A percentile compares a stretch with the other conserved stretches of the same genome.
Conservation (phyloP, 2,888 invertebrate species). For the Standfussiana lucernea region DNA sequence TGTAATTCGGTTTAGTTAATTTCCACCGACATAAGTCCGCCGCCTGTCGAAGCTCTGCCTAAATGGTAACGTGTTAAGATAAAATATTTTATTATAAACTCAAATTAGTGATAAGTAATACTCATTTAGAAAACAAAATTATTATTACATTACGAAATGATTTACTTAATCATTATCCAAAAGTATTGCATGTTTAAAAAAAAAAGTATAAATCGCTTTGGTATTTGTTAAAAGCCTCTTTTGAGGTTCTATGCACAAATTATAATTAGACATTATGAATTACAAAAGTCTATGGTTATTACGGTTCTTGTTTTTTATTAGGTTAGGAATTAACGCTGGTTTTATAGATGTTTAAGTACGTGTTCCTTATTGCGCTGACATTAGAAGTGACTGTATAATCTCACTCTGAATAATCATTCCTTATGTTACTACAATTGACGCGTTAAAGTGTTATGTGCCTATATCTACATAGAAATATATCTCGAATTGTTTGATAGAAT, state of each 20-base stretch:
- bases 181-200: slow-evolving; percentile 53
- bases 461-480: slow-evolving; percentile 46
- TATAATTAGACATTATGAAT: slow-evolving; percentile 51
- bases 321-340: slow-evolving; percentile 49
- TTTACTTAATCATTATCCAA: slow-evolving; percentile 54
- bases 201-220: slow-evolving; percentile 54
- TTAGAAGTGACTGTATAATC: slow-evolving; percentile 47
- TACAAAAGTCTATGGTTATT: slow-evolving; percentile 54
- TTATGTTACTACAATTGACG: slow-evolving; percentile 32
- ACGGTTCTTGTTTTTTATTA: slow-evolving; percentile 61
- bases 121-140: slow-evolving; percentile 66
- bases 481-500: slow-evolving; percentile 44
- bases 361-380: slow-evolving; percentile 49
- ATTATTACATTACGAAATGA: slow-evolving; percentile 52
- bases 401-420: slow-evolving; percentile 60
- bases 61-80: slow-evolving; percentile 55
- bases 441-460: slow-evolving; percentile 57
- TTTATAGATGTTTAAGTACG: slow-evolving; percentile 57
- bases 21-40: slow-evolving; percentile 24
- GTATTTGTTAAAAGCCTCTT: slow-evolving; percentile 62
- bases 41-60: slow-evolving; percentile 28
- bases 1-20: slow-evolving; percentile 22
- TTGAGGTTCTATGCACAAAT: slow-evolving; percentile 66
- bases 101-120: slow-evolving; percentile 70
- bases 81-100: slow-evolving; percentile 63